Base-by-base conservation (phyloP, 1,140 invertebrate species). In the Antheraea mylitta region DNA sequence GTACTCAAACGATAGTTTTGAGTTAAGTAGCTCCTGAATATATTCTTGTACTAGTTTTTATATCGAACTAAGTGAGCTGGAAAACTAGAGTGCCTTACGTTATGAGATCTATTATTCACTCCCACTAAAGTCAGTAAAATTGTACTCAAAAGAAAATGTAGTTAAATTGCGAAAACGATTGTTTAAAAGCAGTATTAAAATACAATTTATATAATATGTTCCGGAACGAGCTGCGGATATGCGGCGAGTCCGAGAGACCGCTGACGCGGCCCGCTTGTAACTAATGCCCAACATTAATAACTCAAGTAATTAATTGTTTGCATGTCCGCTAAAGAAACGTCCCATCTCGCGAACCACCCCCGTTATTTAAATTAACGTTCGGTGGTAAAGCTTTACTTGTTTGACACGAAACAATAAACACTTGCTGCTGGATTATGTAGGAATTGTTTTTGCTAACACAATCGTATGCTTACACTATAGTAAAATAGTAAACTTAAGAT, bases 231-330 rank as follows among this genome's bases (percentile, higher is more conserved):
- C 64, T 69, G 74, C 71, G 72, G 72, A 68, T 61, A 72, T 69
- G 45, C 77, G 75, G 70, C 4, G 71, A 79, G 80, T 77, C 78
- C 78, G 78, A 79, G 74, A 76, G 76, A 79, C 81, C 80, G 83
- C 82, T 83, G 82, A 86, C 84, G 83, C 79, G 77, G 79, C 72
- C 77, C 76, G 74, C 75, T 78, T 70, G 81, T 80, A 82, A 89
- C 81, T 86, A 89, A 90, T 90, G 88, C 74, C 79, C 69, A 70
- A 68, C 85, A 90, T 90, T 90, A 85, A 90, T 89, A 89, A 83
- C 83, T 80, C 77, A 69, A 60, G 82, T 90, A 89, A 90, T 90
- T 90, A 90, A 90, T 90, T 86, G 87, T 90, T 90, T 79, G 86
- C 89, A 89, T 87, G 86, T 91, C 86, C 83, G 76, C 75, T 74